Base-by-base conservation (phyloP, 1,140 invertebrate species). In the Nylanderia fulva region DNA sequence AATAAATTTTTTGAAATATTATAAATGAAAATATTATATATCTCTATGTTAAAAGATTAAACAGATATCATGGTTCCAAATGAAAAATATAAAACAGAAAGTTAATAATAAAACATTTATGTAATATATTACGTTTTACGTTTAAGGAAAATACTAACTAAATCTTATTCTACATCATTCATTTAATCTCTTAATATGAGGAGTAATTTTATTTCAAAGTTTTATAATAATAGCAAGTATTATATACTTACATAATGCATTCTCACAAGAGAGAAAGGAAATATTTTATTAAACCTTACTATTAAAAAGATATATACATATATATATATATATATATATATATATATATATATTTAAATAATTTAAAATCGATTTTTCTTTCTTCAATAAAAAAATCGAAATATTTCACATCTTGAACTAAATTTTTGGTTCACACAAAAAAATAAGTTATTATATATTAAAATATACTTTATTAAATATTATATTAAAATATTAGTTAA, bases 241-340 rank as follows among this genome's bases (percentile, higher is more conserved):
- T 2, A n/a, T n/a, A n/a, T n/a, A n/a, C n/a, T n/a, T n/a, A 56
- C n/a, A n/a, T 36, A 72, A 72, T n/a, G 18, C 27, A 27, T 1
- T 45, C 9, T 24, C 24, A 45, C 15, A 52, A 71, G 27, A 71
- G 11, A 71, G 11, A 33, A 27, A 3, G 0, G 9, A 52, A 72
- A 72, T 71, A 72, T 72, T 27, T 71, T 69, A 15, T 27, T n/a
- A n/a, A n/a, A n/a, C n/a, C 52, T 18, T 33, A 71, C 13, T 52
- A 71, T 27, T 52, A 1, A 48, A 71, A 69, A 33, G n/a, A 33
- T 11, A 33, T 21, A 18, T 71, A 68, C n/a, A 48, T 18, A 33
- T 11, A 0, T 48, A 52, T 52, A 5, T 27, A 33, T 11, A 0
- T 48, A 33, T 29, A 33, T 18, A 21, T n/a, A 18, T 71, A 68